Percentiles rank a stretch among this genome's conserved stretches.
phyloP scores from a whole-genome alignment of 2,888 invertebrate genomes.

The Petrolisthes manimaculis region DNA sequence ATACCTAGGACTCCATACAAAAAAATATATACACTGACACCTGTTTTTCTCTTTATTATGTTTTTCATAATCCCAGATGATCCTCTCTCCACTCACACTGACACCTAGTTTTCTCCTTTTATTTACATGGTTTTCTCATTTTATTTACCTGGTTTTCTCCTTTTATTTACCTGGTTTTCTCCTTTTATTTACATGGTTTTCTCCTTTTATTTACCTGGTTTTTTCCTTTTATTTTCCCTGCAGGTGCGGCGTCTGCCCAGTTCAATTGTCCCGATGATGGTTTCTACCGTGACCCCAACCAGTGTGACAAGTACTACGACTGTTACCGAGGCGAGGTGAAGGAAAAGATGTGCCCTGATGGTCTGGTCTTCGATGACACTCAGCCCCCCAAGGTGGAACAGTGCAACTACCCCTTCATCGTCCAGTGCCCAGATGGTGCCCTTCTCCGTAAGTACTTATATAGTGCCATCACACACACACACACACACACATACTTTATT shows the following conservation, averaged over 20 bases:
- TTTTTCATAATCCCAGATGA: no score
- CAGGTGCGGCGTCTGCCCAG: slow-evolving; percentile 49
- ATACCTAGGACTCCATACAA: no score
- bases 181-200: not conserved
- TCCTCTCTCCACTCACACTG: not conserved
- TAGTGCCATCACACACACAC: no score
- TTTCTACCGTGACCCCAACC: slow-evolving; percentile 66
- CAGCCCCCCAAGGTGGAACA: slow-evolving; percentile 53
- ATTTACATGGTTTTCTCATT: not conserved
- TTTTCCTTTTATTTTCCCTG: not conserved
- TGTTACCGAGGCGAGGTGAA: slow-evolving; percentile 66
- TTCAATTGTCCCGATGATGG: slow-evolving; percentile 65
- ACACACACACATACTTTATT: no score
- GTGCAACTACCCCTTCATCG: slow-evolving; percentile 66
- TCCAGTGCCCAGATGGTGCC: slow-evolving; percentile 63
- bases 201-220: not conserved
- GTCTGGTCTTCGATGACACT: slow-evolving; percentile 66
- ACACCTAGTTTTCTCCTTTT: not conserved
- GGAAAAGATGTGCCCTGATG: slow-evolving; percentile 66
- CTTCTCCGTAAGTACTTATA: slow-evolving; percentile 65
- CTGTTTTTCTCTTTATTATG: no score
- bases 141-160: not conserved
- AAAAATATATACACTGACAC: no score
- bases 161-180: not conserved
- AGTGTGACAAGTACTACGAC: slow-evolving; percentile 67